Conservation (phyloP, 2,113 vertebrate species). For the Holacanthus passer region DNA sequence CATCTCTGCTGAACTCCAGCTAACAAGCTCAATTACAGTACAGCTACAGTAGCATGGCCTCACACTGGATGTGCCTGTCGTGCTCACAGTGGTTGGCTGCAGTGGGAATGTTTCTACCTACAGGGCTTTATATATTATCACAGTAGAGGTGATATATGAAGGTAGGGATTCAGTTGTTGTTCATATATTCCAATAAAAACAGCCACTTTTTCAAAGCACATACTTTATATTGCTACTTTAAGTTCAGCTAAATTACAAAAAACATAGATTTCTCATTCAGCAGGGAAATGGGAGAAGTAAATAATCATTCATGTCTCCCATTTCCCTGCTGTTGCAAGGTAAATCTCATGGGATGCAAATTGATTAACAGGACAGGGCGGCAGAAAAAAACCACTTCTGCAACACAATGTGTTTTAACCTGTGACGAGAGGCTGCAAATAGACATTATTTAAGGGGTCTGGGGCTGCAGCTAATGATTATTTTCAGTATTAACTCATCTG, state of each 20-base stretch:
- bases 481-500: neutral
- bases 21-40: constrained; percentile 51
- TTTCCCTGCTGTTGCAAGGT: neutral
- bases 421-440: neutral
- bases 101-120: neutral
- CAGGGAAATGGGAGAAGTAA: too few relatives aligned
- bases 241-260: neutral
- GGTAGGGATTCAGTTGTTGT: neutral
- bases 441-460: neutral
- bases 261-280: neutral
- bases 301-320: neutral
- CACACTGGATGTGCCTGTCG: neutral
- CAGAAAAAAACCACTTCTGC: constrained; percentile 4
- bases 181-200: neutral
- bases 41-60: constrained; percentile 20
- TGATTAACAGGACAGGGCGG: constrained; percentile 13
- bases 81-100: neutral
- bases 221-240: neutral
- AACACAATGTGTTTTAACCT: neutral
- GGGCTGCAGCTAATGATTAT: neutral
- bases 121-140: neutral
- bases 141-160: neutral
- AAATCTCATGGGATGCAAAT: constrained; percentile 4
- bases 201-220: neutral
- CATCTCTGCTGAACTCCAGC: constrained; percentile 35